These are phyloP conservation scores for Pelecanoides urinatrix DNA, from an alignment of 2,113 vertebrate species.

Conservation along the genomic window DNA sequence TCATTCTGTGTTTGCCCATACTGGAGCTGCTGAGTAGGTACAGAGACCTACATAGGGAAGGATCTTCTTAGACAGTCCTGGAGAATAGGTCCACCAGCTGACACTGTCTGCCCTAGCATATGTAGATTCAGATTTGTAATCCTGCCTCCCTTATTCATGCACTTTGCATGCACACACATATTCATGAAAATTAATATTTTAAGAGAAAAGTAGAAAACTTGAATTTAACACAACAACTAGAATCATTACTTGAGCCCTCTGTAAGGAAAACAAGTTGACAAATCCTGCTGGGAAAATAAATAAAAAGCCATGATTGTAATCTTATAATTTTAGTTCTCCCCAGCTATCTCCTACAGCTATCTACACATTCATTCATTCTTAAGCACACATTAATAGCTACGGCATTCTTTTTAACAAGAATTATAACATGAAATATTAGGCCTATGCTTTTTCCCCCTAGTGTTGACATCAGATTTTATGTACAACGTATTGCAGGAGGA, in stretches of 20 bases:
- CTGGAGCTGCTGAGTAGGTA: neutral
- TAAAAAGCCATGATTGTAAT: neutral
- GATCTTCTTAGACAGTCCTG: neutral
- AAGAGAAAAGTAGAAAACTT: neutral
- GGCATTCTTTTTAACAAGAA: neutral
- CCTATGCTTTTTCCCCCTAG: neutral
- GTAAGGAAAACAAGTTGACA: neutral
- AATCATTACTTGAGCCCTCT: neutral
- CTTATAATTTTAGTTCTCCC: neutral
- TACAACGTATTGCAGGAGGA: fast-evolving
- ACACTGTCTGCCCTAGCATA: neutral
- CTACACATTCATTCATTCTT: neutral
- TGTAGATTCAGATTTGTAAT: neutral
- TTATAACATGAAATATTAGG: neutral
- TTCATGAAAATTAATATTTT: neutral
- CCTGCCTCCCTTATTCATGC: neutral
- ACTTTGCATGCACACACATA: neutral
- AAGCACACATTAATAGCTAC: neutral
- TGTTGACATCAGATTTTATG: neutral
- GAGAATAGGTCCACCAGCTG: neutral
- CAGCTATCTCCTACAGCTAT: neutral
- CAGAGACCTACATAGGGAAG: neutral
- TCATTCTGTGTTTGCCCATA: neutral
- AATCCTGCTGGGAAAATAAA: neutral
- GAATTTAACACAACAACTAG: neutral